A percentile compares a stretch with the other conserved stretches of the same genome.
Evolutionary conservation across 2,888 invertebrate genomes (phyloP).

Genomic region (Xylota segnis): DNA sequence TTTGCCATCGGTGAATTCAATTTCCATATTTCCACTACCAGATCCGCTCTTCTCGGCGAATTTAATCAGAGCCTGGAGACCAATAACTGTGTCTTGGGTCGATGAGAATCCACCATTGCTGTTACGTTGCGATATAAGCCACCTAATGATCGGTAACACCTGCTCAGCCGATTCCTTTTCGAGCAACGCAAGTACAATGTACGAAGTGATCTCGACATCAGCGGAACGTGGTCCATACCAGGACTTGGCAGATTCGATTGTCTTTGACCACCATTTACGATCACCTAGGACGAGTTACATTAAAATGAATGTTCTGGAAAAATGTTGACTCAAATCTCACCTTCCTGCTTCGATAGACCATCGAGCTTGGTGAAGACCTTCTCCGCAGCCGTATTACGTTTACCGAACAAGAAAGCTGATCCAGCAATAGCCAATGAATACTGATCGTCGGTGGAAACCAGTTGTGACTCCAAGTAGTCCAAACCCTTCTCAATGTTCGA

Average conservation of each 20-base stretch:
- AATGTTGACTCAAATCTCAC: not conserved
- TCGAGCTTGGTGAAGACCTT: slow-evolving; percentile 87
- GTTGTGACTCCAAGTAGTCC: slow-evolving; percentile 89
- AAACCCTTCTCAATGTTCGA: slow-evolving; percentile 91
- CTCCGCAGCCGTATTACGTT: slow-evolving; percentile 88
- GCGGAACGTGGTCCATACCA: slow-evolving; percentile 88
- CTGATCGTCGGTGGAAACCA: slow-evolving; percentile 88
- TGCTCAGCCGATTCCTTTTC: slow-evolving; percentile 81
- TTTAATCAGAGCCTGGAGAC: slow-evolving; percentile 89
- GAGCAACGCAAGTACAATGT: slow-evolving; percentile 90
- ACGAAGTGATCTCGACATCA: slow-evolving; percentile 93
- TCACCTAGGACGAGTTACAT: slow-evolving; percentile 83
- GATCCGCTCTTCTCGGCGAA: slow-evolving; percentile 87
- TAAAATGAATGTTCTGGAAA: not conserved
- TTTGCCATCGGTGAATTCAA: slow-evolving; percentile 79
- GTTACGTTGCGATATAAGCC: slow-evolving; percentile 89
- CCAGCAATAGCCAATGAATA: slow-evolving; percentile 92
- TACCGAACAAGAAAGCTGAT: slow-evolving; percentile 91
- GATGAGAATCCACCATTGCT: slow-evolving; percentile 90
- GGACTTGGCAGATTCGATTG: slow-evolving; percentile 82
- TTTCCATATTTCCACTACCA: slow-evolving; percentile 80
- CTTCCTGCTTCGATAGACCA: slow-evolving; percentile 83
- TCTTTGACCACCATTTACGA: slow-evolving; percentile 93
- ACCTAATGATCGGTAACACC: slow-evolving; percentile 87
- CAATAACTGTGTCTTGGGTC: slow-evolving; percentile 92